phyloP scores from a whole-genome alignment of 2,888 invertebrate species.

The Danaus chrysippus region DNA sequence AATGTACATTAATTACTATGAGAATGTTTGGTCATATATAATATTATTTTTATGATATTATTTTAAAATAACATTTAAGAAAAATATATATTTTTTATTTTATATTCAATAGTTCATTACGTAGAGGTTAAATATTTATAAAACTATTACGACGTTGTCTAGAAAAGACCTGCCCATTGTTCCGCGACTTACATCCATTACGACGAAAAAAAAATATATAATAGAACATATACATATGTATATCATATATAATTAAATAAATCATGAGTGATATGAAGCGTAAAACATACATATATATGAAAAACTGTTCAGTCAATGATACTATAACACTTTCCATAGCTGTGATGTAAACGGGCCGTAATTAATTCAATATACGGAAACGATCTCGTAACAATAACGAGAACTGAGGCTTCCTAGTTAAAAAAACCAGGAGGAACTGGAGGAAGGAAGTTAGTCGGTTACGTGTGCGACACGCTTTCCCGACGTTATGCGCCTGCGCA shows the following conservation, averaged over 20 bases:
- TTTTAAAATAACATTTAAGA: too few relatives aligned
- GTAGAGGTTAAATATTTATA: not conserved
- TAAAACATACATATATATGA: too few relatives aligned
- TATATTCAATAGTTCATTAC: not conserved
- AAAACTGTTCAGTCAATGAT: not conserved
- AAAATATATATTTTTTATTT: too few relatives aligned
- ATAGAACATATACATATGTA: too few relatives aligned
- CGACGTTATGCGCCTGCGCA: constrained; percentile 46
- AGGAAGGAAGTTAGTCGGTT: constrained; percentile 63
- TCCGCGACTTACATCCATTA: not conserved
- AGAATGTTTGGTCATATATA: too few relatives aligned
- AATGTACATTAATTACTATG: too few relatives aligned
- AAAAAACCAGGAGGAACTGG: constrained; percentile 40
- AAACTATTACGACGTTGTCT: not conserved
- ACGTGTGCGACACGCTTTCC: constrained; percentile 59
- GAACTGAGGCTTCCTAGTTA: constrained; percentile 44
- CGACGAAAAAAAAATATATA: too few relatives aligned
- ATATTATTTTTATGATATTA: too few relatives aligned
- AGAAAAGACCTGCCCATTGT: constrained; percentile 3
- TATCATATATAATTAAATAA: too few relatives aligned
- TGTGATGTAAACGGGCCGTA: not conserved
- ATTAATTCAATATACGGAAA: constrained; percentile 6
- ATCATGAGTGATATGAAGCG: too few relatives aligned
- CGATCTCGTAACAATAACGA: constrained; percentile 7
- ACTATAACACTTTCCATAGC: not conserved